Percentiles rank a stretch among this genome's conserved stretches.
phyloP scores from a whole-genome alignment of 2,888 invertebrate genomes.

The Linyphia triangularis region DNA sequence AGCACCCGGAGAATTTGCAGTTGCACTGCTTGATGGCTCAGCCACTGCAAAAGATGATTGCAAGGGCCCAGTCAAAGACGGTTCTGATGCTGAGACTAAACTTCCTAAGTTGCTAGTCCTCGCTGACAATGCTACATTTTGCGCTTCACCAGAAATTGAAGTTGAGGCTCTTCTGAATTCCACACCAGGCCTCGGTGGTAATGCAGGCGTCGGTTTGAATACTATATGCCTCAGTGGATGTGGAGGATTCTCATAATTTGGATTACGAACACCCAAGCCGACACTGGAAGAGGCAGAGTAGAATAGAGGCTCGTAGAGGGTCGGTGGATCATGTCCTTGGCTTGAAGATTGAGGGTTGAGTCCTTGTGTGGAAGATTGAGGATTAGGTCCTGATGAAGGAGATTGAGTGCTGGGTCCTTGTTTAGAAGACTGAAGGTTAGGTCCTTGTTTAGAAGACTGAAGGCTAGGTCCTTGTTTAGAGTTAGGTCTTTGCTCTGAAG shows the following conservation, averaged over 20 bases:
- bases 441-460: neutral
- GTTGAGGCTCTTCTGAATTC: constrained; percentile 45
- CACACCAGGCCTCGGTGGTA: constrained; percentile 65
- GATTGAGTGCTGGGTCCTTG: too few relatives aligned
- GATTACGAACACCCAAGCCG: constrained; percentile 57
- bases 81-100: constrained; percentile 63
- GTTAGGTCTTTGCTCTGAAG: neutral
- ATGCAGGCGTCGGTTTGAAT: constrained; percentile 52
- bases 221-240: constrained; percentile 37
- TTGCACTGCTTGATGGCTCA: neutral
- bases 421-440: constrained; percentile 4
- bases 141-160: constrained; percentile 30
- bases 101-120: constrained; percentile 37
- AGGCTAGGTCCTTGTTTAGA: neutral
- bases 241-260: constrained; percentile 71
- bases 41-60: neutral
- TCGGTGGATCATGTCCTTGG: neutral
- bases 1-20: constrained; percentile 15
- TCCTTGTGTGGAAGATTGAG: constrained; percentile 14
- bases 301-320: constrained; percentile 71
- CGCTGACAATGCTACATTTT: constrained; percentile 6
- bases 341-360: neutral
- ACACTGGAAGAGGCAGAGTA: constrained; percentile 22
- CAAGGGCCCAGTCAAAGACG: constrained; percentile 49
- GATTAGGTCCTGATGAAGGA: constrained; percentile 46